Base-by-base conservation (phyloP, 2,797 vertebrate species). In the Chaunax sp. region DNA sequence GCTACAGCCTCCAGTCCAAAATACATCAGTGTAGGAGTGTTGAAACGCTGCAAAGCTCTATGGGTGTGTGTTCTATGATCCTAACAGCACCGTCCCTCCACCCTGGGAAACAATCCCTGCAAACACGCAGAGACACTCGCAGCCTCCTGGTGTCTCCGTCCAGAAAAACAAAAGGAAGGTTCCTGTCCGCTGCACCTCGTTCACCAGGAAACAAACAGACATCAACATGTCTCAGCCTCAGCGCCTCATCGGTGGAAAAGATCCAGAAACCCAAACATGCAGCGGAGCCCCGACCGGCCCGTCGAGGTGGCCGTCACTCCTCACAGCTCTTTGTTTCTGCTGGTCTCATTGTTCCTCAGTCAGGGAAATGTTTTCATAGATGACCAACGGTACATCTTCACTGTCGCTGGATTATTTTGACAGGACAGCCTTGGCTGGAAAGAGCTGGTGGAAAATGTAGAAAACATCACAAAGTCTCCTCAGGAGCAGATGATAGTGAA, bases 21-120 rank as follows among this genome's bases (percentile, higher is more conserved):
- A 64, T 38, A 60, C 18, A 51, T 75, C 71, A 72, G 28, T 3
- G n/a, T n/a, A n/a, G n/a, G n/a, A n/a, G n/a, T n/a, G n/a, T n/a
- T n/a, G n/a, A n/a, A n/a, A n/a, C 53, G 59, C 74, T 28, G 55
- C 59, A 33, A 37, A 81, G 67, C 69, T 75, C 70, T 63, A 47
- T 30, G 75, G 46, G 40, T 38, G 92, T 92, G 75, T 92, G 76
- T 80, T 89, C 85, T 90, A 86, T 78, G 89, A 91, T 75, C 77
- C 81, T 69, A 75, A 61, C 87, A 64, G n/a, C 72, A 62, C 64
- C 49, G 72, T 64, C 16, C 75, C 86, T 85, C 86, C 85, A 73
- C 89, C 85, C 88, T 86, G 84, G 90, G 83, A 93, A 93, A 93
- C 80, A 93, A 93, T 93, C 87, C n/a, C n/a, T n/a, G n/a, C n/a